Percentiles rank a stretch among this genome's conserved stretches.
phyloP scores from a whole-genome alignment of 2,888 invertebrate genomes.

The Atrina japonica region DNA sequence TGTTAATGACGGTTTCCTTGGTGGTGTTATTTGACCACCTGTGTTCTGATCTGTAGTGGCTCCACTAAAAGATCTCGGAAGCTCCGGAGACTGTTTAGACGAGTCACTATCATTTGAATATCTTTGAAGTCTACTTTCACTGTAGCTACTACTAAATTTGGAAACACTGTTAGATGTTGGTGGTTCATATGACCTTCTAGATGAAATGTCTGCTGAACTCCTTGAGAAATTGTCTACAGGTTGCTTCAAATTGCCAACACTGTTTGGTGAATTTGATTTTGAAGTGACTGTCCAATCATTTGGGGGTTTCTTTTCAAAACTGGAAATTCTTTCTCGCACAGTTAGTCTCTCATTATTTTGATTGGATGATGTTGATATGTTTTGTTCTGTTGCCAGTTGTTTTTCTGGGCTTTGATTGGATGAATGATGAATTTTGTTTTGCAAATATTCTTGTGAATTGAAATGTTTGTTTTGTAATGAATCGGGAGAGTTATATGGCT shows the following conservation, averaged over 20 bases:
- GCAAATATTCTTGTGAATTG: too few species aligned
- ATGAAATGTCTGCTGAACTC: background rate
- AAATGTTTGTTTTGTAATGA: background rate
- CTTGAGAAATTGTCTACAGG: constrained; percentile 10
- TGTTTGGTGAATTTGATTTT: background rate
- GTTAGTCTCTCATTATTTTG: constrained; percentile 29
- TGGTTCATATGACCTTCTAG: background rate
- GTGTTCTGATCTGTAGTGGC: too few species aligned
- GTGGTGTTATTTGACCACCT: background rate
- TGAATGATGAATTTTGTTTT: background rate
- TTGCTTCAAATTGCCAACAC: constrained; percentile 12
- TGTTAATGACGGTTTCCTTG: background rate
- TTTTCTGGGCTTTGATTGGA: background rate
- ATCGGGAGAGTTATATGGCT: constrained; percentile 28
- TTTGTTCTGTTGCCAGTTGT: background rate
- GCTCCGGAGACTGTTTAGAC: constrained; percentile 1
- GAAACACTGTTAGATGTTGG: background rate
- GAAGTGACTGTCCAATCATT: background rate
- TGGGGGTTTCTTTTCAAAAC: constrained; percentile 34
- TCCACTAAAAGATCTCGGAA: constrained; percentile 3
- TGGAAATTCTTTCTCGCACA: constrained; percentile 37
- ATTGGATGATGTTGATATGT: constrained; percentile 1
- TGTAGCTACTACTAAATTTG: constrained; percentile 7
- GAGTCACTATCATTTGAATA: constrained; percentile 12
- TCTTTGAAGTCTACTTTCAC: constrained; percentile 12